Conservation (phyloP, 2,113 vertebrate species). For the Paralichthys olivaceus region DNA sequence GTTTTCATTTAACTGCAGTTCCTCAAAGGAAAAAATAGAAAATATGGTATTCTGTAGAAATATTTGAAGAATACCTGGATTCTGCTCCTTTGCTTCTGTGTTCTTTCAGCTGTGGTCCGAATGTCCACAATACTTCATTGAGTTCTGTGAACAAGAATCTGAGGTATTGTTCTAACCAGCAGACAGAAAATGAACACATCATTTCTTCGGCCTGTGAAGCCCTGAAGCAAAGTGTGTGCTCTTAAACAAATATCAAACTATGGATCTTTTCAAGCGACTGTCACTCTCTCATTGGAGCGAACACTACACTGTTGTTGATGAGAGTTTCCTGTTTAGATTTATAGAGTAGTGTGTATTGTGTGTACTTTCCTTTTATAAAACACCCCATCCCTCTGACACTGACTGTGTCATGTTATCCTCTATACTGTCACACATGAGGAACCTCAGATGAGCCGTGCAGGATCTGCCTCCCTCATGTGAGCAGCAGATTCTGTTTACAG, state of each 20-base stretch:
- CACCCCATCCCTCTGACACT: background rate
- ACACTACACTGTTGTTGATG: too few species aligned
- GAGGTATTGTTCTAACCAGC: background rate
- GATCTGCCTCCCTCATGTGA: background rate
- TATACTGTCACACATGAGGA: background rate
- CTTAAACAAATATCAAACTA: background rate
- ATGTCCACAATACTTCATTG: background rate
- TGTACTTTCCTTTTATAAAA: too few species aligned
- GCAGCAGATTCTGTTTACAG: slow-evolving; percentile 35
- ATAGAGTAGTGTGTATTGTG: too few species aligned
- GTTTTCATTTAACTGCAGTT: too few species aligned
- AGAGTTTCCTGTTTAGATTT: too few species aligned
- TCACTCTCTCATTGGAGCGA: background rate
- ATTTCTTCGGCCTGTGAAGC: background rate
- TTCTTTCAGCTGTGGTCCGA: too few species aligned
- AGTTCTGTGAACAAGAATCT: background rate
- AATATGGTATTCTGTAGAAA: too few species aligned
- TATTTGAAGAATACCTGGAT: background rate
- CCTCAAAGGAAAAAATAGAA: too few species aligned
- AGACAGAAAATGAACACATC: background rate
- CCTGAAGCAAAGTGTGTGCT: background rate
- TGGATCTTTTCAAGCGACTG: background rate
- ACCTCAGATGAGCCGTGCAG: background rate
- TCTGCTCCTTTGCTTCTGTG: background rate
- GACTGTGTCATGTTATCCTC: slow-evolving; percentile 3